Evolutionary conservation across 2,797 vertebrate species (phyloP).

Genomic region (Capromys pilorides): DNA sequence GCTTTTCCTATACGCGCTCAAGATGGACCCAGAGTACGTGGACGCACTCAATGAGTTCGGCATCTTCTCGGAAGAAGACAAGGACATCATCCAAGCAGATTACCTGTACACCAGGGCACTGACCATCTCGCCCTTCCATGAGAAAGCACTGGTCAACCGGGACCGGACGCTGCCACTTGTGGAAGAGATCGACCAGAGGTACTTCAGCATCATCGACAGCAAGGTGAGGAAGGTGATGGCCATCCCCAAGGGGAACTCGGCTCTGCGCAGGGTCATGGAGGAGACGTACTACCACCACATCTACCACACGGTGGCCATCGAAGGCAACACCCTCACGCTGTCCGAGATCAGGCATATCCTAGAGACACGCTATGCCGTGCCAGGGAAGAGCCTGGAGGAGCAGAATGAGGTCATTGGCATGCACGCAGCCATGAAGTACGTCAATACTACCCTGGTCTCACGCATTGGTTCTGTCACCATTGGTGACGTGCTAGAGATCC

Average conservation of each 20-base stretch:
- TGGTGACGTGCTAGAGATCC: slow-evolving; percentile 93
- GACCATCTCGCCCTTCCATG: slow-evolving; percentile 92
- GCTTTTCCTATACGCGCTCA: slow-evolving; percentile 95
- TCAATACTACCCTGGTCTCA: slow-evolving; percentile 94
- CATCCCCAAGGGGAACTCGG: slow-evolving; percentile 96
- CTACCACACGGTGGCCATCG: slow-evolving; percentile 98
- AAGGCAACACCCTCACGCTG: slow-evolving; percentile 96
- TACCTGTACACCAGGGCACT: slow-evolving; percentile 96
- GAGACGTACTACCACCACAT: slow-evolving; percentile 99
- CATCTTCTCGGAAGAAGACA: slow-evolving; percentile 95
- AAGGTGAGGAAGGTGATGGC: slow-evolving; percentile 97
- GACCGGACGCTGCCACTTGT: slow-evolving; percentile 95
- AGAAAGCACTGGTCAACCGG: slow-evolving; percentile 93
- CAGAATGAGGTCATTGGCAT: slow-evolving; percentile 98
- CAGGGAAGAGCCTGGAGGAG: slow-evolving; percentile 96
- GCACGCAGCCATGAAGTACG: slow-evolving; percentile 95
- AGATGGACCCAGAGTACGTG: slow-evolving; percentile 94
- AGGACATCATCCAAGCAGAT: slow-evolving; percentile 96
- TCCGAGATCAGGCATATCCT: slow-evolving; percentile 98
- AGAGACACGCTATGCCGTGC: slow-evolving; percentile 95
- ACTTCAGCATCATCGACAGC: slow-evolving; percentile 95
- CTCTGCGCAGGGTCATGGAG: slow-evolving; percentile 95
- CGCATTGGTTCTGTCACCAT: slow-evolving; percentile 89
- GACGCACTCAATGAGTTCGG: slow-evolving; percentile 96
- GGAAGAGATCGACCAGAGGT: slow-evolving; percentile 97